Evolutionary conservation across 2,113 vertebrate species (phyloP), one percentile per base, ranked within the genome.

Genomic region (Coregonus clupeaformis): DNA sequence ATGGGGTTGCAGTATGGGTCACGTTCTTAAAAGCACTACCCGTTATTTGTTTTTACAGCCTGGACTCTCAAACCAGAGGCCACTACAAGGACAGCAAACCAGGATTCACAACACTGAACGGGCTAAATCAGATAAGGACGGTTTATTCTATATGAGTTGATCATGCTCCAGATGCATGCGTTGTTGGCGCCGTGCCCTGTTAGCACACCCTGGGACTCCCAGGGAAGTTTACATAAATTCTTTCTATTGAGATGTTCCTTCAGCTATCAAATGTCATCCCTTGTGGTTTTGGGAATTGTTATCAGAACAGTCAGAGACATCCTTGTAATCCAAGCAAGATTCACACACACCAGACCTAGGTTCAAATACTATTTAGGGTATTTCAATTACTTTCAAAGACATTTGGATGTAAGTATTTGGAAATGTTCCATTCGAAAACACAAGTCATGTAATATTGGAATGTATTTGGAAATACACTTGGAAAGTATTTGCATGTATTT

Each of bases 91-190:
- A 60, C 57, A 24, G 57, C 57, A 22, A 60, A 3, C 20, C 57
- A 67, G 30, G 65, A 67, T 67, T 67, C 30, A 67, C 65, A 32
- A 6, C 65, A 67, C 27, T 20, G 18, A 67, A 66, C 29, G 2
- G 27, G 30, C 24, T 25, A 65, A 16, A 14, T 65, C 25, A 63
- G 60, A 65, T 30, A 29, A 29, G 11, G 16, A 29, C 63, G 12
- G 29, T 25, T 65, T n/a, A 65, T 14, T 65, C 63, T 18, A 30
- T 3, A 30, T 13, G 25, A 42, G 36, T 42, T 42, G 36, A 42
- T 42, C 36, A 42, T 42, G 27, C 16, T 25, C 63, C 25, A 16
- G 25, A 65, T 16, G 13, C 5, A 11, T 65, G 63, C 6, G 4
- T 65, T 29, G 25, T 30, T 65, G 13, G 27, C 14, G 5, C 14